phyloP scores from a whole-genome alignment of 2,797 vertebrate genomes.

The Paratrypauchen microcephalus region DNA sequence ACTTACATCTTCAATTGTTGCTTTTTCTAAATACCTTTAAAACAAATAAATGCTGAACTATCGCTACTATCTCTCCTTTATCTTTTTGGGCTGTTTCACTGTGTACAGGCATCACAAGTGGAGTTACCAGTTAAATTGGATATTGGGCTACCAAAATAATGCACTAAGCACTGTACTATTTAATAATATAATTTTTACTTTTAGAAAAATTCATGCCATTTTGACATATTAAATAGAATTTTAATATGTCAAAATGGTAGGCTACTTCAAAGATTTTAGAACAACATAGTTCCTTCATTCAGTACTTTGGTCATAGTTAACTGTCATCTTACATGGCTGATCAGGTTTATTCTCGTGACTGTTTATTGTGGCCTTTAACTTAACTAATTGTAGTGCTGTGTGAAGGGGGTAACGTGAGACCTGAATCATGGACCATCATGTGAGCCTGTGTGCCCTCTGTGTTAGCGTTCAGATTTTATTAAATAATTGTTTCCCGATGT shows the following conservation, averaged over 20 bases:
- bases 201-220: too few species aligned
- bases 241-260: too few species aligned
- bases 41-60: background rate
- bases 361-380: background rate
- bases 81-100: too few species aligned
- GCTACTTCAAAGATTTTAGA: too few species aligned
- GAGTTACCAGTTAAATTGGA: too few species aligned
- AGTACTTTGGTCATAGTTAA: too few species aligned
- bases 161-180: too few species aligned
- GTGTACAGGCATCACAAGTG: too few species aligned
- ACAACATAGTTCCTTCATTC: too few species aligned
- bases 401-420: constrained; percentile 44
- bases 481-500: constrained; percentile 82
- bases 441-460: constrained; percentile 41
- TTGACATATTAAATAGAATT: too few species aligned
- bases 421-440: constrained; percentile 44
- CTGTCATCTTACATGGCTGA: background rate
- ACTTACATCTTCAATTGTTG: background rate
- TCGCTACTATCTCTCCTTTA: background rate
- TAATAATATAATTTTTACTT: too few species aligned
- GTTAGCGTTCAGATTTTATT: constrained; percentile 69
- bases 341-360: background rate
- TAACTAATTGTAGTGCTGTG: constrained; percentile 16
- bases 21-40: background rate
- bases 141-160: too few species aligned